These are phyloP conservation scores for Pseudeuparius sepicola DNA, from an alignment of 2,888 invertebrate species.

Conservation along the genomic window DNA sequence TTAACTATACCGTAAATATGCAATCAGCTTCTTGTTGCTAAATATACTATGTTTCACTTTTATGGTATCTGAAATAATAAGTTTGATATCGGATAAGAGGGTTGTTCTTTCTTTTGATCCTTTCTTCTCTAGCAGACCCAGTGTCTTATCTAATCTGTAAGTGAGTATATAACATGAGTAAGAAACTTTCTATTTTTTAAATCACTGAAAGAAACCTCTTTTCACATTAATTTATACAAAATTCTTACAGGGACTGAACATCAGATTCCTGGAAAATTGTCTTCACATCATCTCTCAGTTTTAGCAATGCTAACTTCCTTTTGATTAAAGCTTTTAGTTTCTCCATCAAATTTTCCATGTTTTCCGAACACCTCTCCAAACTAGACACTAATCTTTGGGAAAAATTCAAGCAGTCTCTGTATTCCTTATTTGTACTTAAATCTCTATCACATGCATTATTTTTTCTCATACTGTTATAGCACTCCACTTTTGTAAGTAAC, in stretches of 20 bases:
- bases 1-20: conserved; percentile 23
- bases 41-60: conserved; percentile 45
- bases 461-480: conserved; percentile 18
- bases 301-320: no score
- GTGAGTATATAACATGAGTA: no score
- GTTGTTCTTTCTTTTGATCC: no score
- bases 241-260: conserved; percentile 18
- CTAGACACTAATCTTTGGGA: conserved; percentile 21
- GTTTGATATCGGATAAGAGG: no score
- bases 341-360: conserved; percentile 18
- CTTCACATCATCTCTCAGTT: conserved; percentile 12
- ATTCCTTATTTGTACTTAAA: conserved; percentile 17
- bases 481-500: conserved; percentile 20
- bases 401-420: conserved; percentile 20
- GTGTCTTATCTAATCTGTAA: no score
- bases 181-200: no score
- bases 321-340: conserved; percentile 16
- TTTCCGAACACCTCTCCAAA: conserved; percentile 20
- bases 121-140: no score
- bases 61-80: conserved; percentile 47
- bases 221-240: no score
- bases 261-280: conserved; percentile 16
- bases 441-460: conserved; percentile 18
- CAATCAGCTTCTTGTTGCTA: conserved; percentile 34
- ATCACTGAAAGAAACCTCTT: no score